A percentile compares a stretch with the other conserved stretches of the same genome.
Evolutionary conservation across 2,797 vertebrate species (phyloP).

Genomic region (Bufotes viridis): DNA sequence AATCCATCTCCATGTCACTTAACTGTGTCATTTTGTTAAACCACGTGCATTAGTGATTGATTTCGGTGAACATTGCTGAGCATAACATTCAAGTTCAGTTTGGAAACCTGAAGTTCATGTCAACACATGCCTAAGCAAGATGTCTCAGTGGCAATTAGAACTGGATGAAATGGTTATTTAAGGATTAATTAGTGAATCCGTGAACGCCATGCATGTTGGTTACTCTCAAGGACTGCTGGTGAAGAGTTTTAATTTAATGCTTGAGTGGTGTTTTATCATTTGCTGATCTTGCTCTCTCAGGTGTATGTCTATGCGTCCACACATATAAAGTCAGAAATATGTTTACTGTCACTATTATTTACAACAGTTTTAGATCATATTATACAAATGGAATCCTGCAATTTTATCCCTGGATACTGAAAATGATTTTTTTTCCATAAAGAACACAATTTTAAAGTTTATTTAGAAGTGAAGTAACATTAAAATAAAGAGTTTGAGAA

Average conservation of each 20-base stretch:
- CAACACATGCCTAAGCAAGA: constrained; percentile 54
- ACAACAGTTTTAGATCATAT: background rate
- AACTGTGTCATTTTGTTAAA: constrained; percentile 5
- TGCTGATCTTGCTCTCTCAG: constrained; percentile 33
- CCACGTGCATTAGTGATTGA: background rate
- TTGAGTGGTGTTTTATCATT: constrained; percentile 43
- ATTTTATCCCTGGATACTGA: background rate
- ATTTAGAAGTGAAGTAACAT: too few relatives aligned
- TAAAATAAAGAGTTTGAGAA: too few relatives aligned
- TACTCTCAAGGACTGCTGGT: constrained; percentile 14
- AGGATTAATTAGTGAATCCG: constrained; percentile 52
- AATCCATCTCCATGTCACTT: background rate
- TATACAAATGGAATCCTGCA: background rate
- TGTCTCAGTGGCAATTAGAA: constrained; percentile 54
- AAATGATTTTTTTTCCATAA: too few relatives aligned
- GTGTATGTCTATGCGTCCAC: constrained; percentile 6
- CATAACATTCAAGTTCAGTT: constrained; percentile 2
- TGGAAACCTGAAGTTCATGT: constrained; percentile 27
- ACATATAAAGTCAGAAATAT: background rate
- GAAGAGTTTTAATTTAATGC: constrained; percentile 53
- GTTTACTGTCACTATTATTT: constrained; percentile 1
- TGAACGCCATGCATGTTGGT: constrained; percentile 33
- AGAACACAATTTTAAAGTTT: too few relatives aligned
- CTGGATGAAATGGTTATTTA: constrained; percentile 55
- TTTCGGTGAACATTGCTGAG: background rate